These are phyloP conservation scores for Rotaria magnacalcarata DNA, from an alignment of 2,888 invertebrate species.

Conservation along the genomic window DNA sequence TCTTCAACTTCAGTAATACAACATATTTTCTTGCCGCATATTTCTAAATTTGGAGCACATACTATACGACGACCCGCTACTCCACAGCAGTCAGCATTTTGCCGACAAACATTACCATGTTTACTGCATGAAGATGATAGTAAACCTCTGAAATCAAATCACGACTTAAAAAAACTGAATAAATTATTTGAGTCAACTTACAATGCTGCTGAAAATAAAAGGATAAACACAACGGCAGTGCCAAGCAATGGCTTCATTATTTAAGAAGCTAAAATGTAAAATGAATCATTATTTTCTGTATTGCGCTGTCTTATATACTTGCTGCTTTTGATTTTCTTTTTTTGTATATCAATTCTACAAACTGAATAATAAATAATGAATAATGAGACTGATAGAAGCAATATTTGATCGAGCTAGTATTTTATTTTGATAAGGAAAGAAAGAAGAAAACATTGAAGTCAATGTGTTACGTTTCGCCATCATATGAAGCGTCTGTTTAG, in stretches of 20 bases:
- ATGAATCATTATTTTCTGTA: too few species aligned
- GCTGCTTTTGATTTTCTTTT: too few species aligned
- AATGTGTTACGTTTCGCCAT: too few species aligned
- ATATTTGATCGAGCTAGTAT: too few species aligned
- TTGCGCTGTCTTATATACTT: too few species aligned
- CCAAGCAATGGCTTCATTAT: background rate
- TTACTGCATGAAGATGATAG: background rate
- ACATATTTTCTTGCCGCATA: background rate
- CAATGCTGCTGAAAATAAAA: background rate
- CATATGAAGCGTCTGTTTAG: too few species aligned
- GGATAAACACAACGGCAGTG: background rate
- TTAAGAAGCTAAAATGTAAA: background rate
- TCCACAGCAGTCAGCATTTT: background rate
- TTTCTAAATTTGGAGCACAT: background rate
- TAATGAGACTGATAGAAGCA: too few species aligned
- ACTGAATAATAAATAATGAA: too few species aligned
- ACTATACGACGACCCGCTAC: background rate
- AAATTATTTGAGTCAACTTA: background rate
- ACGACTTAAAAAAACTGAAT: background rate
- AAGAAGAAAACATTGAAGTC: too few species aligned
- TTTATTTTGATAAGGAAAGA: too few species aligned
- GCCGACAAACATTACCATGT: background rate
- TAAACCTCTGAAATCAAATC: background rate
- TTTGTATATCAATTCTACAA: too few species aligned
- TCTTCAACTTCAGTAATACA: slow-evolving; percentile 13